A percentile compares a stretch with the other conserved stretches of the same genome.
Conservation (phyloP, 2,113 vertebrate species). For the Oreochromis aureus region DNA sequence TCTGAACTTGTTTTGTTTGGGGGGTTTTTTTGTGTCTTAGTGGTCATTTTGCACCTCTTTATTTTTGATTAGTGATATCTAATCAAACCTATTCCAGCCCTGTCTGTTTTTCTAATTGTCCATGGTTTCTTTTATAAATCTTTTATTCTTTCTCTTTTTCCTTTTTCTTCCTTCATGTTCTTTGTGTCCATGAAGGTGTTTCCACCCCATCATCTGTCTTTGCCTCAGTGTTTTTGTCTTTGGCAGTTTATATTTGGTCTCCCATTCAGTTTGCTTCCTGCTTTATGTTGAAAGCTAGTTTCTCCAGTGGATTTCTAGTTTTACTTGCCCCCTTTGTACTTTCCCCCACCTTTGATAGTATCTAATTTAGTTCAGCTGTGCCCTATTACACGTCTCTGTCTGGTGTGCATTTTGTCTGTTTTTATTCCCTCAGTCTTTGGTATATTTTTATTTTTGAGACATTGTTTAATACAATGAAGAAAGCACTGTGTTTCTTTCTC, state of each 20-base stretch:
- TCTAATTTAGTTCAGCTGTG: neutral
- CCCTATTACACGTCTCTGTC: neutral
- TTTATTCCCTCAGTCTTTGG: neutral
- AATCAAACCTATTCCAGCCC: neutral
- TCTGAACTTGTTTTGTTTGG: neutral
- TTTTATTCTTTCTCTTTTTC: fast-evolving
- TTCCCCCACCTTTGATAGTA: neutral
- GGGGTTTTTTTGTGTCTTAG: neutral
- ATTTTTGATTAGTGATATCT: neutral
- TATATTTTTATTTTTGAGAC: neutral
- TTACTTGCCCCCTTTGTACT: neutral
- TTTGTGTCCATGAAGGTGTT: neutral
- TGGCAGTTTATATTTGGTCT: neutral
- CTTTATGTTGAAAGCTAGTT: neutral
- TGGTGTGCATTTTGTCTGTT: neutral
- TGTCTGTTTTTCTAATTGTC: neutral
- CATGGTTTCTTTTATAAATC: neutral
- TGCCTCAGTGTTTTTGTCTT: neutral
- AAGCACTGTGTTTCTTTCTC: neutral
- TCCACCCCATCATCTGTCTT: neutral
- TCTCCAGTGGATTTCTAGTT: neutral
- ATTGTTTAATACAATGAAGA: neutral
- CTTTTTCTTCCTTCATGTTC: neutral
- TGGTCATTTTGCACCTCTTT: neutral
- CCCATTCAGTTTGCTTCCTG: neutral